Evolutionary conservation across 1,140 invertebrate species (phyloP).

Genomic region (Ips nitidus): DNA sequence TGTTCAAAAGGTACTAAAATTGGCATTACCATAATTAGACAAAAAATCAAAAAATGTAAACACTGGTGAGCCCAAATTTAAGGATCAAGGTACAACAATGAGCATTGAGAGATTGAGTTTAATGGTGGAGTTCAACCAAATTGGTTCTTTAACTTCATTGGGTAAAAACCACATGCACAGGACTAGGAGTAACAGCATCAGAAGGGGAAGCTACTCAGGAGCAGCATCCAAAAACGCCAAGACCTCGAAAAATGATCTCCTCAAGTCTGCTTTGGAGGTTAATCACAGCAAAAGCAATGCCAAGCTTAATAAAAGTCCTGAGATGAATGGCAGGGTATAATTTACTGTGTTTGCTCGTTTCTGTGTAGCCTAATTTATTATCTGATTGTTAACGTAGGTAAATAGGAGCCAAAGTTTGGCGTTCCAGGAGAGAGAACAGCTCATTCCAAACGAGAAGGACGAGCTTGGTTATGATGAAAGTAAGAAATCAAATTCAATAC

Average conservation of each 20-base stretch:
- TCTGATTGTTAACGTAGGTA: constrained; percentile 17
- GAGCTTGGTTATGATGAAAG: constrained; percentile 47
- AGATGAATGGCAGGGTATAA: constrained; percentile 22
- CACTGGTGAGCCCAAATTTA: constrained; percentile 55
- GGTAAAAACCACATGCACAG: constrained; percentile 56
- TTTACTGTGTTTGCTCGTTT: background rate
- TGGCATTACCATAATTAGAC: background rate
- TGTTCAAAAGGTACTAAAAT: background rate
- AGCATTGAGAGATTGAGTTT: constrained; percentile 68
- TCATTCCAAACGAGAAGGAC: constrained; percentile 47
- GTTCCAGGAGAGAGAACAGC: constrained; percentile 34
- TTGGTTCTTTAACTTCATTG: constrained; percentile 68
- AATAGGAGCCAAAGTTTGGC: constrained; percentile 39
- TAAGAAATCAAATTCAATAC: constrained; percentile 16
- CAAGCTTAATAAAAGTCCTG: constrained; percentile 29
- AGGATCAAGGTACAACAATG: constrained; percentile 65
- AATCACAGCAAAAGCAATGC: constrained; percentile 53
- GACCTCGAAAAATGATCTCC: constrained; percentile 65
- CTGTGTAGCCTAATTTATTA: constrained; percentile 1
- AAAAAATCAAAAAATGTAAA: constrained; percentile 49
- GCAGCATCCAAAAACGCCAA: constrained; percentile 43
- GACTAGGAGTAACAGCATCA: constrained; percentile 55
- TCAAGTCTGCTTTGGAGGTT: constrained; percentile 65
- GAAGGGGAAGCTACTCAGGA: constrained; percentile 54
- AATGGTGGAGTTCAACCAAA: constrained; percentile 71